Evolutionary conservation across 2,113 vertebrate species (phyloP).

Genomic region (Abramis brama): DNA sequence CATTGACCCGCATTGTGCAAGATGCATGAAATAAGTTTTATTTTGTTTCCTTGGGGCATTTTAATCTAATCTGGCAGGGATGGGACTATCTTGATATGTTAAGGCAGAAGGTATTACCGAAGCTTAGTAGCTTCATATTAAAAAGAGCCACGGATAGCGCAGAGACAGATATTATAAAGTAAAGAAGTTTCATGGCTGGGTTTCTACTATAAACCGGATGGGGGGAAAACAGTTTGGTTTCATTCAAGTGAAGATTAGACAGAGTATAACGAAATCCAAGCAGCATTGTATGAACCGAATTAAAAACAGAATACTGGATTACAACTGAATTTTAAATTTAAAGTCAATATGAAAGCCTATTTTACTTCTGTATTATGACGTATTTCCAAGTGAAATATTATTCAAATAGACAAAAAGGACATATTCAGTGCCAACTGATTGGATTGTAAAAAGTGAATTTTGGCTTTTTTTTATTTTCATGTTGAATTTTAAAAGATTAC

Average conservation of each 20-base stretch:
- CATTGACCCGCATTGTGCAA: slow-evolving; percentile 24
- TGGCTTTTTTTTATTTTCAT: too few relatives aligned
- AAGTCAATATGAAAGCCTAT: too few relatives aligned
- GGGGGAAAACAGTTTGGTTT: background rate
- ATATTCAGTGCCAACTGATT: too few relatives aligned
- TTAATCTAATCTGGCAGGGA: slow-evolving; percentile 24
- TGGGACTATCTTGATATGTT: slow-evolving; percentile 25
- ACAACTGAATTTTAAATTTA: background rate
- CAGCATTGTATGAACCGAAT: background rate
- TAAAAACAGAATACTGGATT: background rate
- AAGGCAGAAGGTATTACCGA: slow-evolving; percentile 24
- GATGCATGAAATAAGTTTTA: slow-evolving; percentile 42
- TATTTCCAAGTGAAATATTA: background rate
- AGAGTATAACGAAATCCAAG: slow-evolving; percentile 15
- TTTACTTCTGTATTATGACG: background rate
- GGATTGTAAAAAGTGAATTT: too few relatives aligned
- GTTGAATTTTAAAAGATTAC: background rate
- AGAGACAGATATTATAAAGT: slow-evolving; percentile 1
- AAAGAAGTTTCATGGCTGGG: background rate
- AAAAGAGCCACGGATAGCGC: slow-evolving; percentile 11
- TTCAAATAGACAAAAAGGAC: too few relatives aligned
- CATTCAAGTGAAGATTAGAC: slow-evolving; percentile 17
- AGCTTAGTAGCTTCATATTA: slow-evolving; percentile 27
- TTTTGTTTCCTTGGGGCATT: slow-evolving; percentile 36
- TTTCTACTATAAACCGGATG: background rate